Conservation (phyloP, 1,140 invertebrate genomes). For the Stegodyphus dumicola region DNA sequence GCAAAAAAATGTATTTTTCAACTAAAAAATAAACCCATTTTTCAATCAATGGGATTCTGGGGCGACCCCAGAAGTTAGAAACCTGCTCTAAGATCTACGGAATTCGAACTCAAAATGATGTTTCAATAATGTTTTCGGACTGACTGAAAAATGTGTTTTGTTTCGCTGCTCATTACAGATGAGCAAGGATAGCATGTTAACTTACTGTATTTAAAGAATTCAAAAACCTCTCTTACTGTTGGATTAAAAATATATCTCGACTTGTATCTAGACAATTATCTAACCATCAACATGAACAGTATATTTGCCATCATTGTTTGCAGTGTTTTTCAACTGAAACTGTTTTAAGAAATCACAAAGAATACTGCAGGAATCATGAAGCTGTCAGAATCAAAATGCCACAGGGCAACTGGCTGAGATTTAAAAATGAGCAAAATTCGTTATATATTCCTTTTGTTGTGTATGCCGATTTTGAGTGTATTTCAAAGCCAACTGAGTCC, state of each 20-base stretch:
- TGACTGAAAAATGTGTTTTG: not conserved
- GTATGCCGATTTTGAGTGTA: no score
- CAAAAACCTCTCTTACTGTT: not conserved
- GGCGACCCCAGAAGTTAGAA: no score
- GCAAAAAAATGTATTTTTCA: no score
- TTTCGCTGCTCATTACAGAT: not conserved
- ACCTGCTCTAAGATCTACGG: no score
- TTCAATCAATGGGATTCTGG: no score
- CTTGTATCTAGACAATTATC: not conserved
- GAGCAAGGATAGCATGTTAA: not conserved
- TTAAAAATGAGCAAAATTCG: not conserved
- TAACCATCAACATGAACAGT: not conserved
- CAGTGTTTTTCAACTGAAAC: not conserved
- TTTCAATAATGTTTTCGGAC: not conserved
- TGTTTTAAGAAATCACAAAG: not conserved
- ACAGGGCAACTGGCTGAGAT: not conserved
- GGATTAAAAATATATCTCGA: slow-evolving; percentile 6
- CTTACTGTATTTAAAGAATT: not conserved
- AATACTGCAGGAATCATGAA: not conserved
- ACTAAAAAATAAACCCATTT: no score
- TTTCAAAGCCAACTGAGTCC: not conserved
- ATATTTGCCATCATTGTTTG: not conserved
- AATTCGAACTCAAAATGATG: not conserved
- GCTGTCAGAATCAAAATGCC: not conserved
- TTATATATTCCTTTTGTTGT: no score